Conservation (phyloP, 2,797 vertebrate genomes). For the Sebastes miniatus region DNA sequence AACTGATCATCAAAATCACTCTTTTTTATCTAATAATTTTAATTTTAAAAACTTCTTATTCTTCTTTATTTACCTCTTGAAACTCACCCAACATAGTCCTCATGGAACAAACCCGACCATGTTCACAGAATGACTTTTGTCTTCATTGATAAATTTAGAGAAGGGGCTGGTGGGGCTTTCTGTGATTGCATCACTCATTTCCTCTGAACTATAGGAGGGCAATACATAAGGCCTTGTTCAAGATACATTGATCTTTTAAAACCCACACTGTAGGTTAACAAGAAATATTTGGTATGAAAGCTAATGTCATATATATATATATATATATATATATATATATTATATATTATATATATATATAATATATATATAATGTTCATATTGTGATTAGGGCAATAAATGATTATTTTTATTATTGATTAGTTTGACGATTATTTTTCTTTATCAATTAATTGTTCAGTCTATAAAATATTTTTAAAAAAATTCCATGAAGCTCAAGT, state of each 20-base stretch:
- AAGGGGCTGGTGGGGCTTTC: constrained; percentile 65
- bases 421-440: not conserved
- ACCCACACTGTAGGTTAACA: not conserved
- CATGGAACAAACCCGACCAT: constrained; percentile 3
- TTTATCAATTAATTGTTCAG: not conserved
- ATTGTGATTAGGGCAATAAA: not conserved
- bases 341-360: too few species aligned
- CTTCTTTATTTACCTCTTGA: not conserved
- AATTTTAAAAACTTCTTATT: not conserved
- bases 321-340: not conserved
- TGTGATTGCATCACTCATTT: constrained; percentile 67
- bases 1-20: not conserved
- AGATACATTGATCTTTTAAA: not conserved
- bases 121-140: constrained; percentile 40
- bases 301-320: not conserved
- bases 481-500: not conserved
- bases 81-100: not conserved
- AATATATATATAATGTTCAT: not conserved
- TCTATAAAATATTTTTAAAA: not conserved
- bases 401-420: not conserved
- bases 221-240: not conserved
- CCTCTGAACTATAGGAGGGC: constrained; percentile 28
- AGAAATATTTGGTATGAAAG: not conserved
- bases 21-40: not conserved
- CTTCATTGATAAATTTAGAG: constrained; percentile 66